Evolutionary conservation across 2,888 invertebrate genomes (phyloP), one percentile per base, ranked within the genome.

Genomic region (Pammene fasciana): DNA sequence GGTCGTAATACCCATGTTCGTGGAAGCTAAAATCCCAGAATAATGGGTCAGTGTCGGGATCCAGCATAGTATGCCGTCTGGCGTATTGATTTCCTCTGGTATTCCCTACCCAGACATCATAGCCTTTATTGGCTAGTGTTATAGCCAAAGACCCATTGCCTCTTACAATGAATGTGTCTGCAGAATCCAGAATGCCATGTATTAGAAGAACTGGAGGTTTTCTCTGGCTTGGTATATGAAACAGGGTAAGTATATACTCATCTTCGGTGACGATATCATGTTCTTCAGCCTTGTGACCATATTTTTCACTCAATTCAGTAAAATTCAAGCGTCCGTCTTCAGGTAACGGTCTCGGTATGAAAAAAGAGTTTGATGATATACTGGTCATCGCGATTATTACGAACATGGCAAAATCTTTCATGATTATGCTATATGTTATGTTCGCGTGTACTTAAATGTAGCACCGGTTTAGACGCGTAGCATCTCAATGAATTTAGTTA

Each of bases 1-100:
- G 74, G 80, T 97, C 97, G 76, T 93, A 93, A 14, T 84, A 75
- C 0, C 95, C 96, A 82, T 95, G 94, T 80, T 97, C 95, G 79
- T 96, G 95, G 90, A 93, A 95, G 71, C 94, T 94, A 78, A 89
- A 94, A 48, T 88, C 72, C 93, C 94, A 94, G 74, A 85, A 94
- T 13, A 79, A 61, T 1, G 75, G 59, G 52, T 46, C 86, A 0
- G 55, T 72, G 18, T 81, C 77, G 0, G 89, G 81, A 62, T 87
- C 73, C 79, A 87, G 72, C 0, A 79, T 81, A 0, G 77, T 73
- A 75, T 96, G 95, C 5, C 82, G 83, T 48, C 89, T 84, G 6
- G 93, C 90, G 77, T 94, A 94, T 4, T 86, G 88, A 75, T 93
- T 94, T 5, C 96, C 96, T 64, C 96, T 88, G 7, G 86, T 84